Conservation (phyloP, 2,888 invertebrate species). For the Athetis lepigone region DNA sequence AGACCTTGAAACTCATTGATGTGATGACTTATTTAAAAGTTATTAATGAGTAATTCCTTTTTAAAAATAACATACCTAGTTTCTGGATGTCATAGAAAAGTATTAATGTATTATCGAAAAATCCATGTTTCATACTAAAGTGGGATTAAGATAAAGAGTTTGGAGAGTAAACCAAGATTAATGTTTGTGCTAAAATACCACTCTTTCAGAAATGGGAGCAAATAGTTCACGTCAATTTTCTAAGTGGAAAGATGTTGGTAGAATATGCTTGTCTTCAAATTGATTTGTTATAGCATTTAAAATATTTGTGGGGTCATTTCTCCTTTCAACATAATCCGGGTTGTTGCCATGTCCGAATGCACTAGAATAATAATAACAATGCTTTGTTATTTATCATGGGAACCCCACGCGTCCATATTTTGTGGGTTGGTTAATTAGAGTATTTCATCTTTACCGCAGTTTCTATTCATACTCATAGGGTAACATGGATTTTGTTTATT, state of each 20-base stretch:
- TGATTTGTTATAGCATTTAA: constrained; percentile 11
- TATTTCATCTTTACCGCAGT: neutral
- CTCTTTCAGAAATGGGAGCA: constrained; percentile 24
- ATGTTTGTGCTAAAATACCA: constrained; percentile 48
- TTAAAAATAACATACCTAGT: constrained; percentile 9
- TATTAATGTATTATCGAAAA: constrained; percentile 3
- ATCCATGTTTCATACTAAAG: constrained; percentile 9
- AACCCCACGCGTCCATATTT: constrained; percentile 10
- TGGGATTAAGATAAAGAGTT: constrained; percentile 16
- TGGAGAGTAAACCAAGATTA: constrained; percentile 32
- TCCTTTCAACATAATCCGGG: neutral
- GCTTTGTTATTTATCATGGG: constrained; percentile 7
- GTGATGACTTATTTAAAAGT: neutral
- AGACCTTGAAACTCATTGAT: constrained; percentile 19
- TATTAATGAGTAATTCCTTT: constrained; percentile 7
- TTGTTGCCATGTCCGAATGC: neutral
- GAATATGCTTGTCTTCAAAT: constrained; percentile 12
- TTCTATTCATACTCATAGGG: neutral
- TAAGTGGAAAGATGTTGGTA: constrained; percentile 4
- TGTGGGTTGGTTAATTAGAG: constrained; percentile 30
- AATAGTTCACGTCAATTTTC: constrained; percentile 9
- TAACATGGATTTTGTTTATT: neutral
- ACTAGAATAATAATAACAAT: constrained; percentile 30
- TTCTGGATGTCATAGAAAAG: neutral
- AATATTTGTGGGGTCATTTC: constrained; percentile 14